Evolutionary conservation across 2,113 vertebrate genomes (phyloP), one percentile per base, ranked within the genome.

Genomic region (Eidolon helvum): DNA sequence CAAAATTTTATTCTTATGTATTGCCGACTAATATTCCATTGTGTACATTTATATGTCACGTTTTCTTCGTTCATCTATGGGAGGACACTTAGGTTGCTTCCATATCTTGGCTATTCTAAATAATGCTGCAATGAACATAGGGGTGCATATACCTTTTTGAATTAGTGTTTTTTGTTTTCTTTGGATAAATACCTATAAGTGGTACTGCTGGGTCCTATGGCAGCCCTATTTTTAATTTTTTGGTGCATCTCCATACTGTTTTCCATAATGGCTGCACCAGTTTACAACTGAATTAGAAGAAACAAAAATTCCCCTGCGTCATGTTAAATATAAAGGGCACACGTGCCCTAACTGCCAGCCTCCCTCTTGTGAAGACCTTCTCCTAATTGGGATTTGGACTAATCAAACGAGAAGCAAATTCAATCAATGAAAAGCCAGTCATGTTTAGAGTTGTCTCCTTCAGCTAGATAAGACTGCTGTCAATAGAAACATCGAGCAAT

Each of bases 351-450:
- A 48, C 12, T 21, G 15, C 59, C n/a, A 40, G 69, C 33, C 40
- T 18, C 9, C 45, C 28, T 89, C 63, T 33, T 66, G 48, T 50
- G 66, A 93, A 88, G 83, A 12, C 40, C 68, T 26, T 82, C 74
- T 8, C 55, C 10, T 87, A 43, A 68, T 2, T 80, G 45, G 53
- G 43, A 94, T 80, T 71, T 65, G 85, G 38, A 90, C 2, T 65
- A 92, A 84, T 96, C 65, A 92, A 95, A 80, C n/a, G 71, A 85
- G 82, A 93, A 91, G 35, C 68, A 82, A 95, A 77, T 61, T 38
- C 33, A 90, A 48, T 77, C 71, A 88, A 48, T 57, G 14, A 10
- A 35, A 87, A 94, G 74, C 38, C 85, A 92, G 2, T 78, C 22
- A 55, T 85, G 59, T 94, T 94, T 59, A 82, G 75, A 95, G 65